Conservation (phyloP, 2,888 invertebrate species). For the Tetheella fluctuosa region DNA sequence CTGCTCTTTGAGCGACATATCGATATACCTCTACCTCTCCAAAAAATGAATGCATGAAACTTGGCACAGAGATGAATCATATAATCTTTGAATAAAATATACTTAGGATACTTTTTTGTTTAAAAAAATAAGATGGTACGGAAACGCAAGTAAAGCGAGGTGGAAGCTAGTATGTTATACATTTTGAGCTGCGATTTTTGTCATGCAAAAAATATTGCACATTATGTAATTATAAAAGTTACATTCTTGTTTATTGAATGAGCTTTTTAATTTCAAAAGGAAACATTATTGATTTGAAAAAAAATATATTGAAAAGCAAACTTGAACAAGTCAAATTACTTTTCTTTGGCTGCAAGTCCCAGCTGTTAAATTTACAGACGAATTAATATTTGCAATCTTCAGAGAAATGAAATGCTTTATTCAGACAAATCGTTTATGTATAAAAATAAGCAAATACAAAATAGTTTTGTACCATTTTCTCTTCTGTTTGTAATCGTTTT, state of each 20-base stretch:
- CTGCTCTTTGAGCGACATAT: too few relatives aligned
- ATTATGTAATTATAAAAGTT: not conserved
- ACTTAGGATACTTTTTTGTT: too few relatives aligned
- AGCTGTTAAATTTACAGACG: not conserved
- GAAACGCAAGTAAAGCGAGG: too few relatives aligned
- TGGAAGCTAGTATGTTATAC: too few relatives aligned
- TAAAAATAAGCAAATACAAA: not conserved
- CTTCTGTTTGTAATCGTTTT: too few relatives aligned
- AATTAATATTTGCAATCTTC: constrained; percentile 4
- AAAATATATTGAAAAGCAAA: not conserved
- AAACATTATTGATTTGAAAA: not conserved
- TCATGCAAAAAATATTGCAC: not conserved
- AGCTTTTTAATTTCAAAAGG: not conserved
- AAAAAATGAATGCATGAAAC: too few relatives aligned
- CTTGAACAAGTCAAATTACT: not conserved
- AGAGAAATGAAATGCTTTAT: not conserved
- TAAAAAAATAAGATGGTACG: too few relatives aligned
- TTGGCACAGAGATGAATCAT: too few relatives aligned
- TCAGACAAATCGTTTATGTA: not conserved
- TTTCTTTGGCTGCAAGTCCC: constrained; percentile 8
- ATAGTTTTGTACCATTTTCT: too few relatives aligned
- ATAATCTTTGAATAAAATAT: too few relatives aligned
- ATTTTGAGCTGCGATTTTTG: not conserved
- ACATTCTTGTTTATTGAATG: not conserved
- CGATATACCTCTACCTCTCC: too few relatives aligned